Evolutionary conservation across 2,888 invertebrate genomes (phyloP).

Genomic region (Athetis lepigone): DNA sequence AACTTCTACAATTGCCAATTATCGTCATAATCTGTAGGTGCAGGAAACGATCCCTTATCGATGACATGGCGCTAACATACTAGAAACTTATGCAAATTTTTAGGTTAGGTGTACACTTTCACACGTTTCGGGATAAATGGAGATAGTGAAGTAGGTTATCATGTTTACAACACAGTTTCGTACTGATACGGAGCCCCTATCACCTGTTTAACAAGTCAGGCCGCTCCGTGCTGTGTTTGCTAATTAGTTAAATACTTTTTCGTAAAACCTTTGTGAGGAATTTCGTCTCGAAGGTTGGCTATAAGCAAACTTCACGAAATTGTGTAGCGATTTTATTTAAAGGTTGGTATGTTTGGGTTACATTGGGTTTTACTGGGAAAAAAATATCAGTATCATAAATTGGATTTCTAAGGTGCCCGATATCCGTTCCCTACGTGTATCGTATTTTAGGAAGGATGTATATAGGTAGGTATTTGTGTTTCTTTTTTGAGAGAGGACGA

Average conservation of each 20-base stretch:
- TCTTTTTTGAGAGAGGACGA: too few relatives aligned
- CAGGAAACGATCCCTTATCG: conserved; percentile 36
- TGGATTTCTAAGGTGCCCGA: conserved; percentile 3
- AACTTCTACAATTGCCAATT: conserved; percentile 33
- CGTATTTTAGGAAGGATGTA: background rate
- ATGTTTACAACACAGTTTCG: conserved; percentile 55
- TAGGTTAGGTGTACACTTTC: conserved; percentile 68
- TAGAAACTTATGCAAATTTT: conserved; percentile 35
- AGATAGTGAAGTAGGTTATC: conserved; percentile 86
- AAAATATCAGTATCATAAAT: conserved; percentile 4
- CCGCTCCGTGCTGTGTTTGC: conserved; percentile 15
- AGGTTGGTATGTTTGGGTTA: background rate
- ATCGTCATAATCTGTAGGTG: conserved; percentile 17
- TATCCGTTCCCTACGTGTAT: background rate
- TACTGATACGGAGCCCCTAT: conserved; percentile 48
- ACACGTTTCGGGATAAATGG: conserved; percentile 76
- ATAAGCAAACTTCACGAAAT: background rate
- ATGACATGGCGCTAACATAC: conserved; percentile 8
- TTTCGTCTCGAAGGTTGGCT: background rate
- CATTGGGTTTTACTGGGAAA: background rate
- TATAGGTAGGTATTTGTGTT: background rate
- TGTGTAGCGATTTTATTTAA: background rate
- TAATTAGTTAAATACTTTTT: conserved; percentile 12
- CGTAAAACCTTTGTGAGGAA: too few relatives aligned
- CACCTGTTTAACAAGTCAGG: conserved; percentile 30